Evolutionary conservation across 1,140 invertebrate genomes (phyloP), one percentile per base, ranked within the genome.

Genomic region (Drosophila pachea): DNA sequence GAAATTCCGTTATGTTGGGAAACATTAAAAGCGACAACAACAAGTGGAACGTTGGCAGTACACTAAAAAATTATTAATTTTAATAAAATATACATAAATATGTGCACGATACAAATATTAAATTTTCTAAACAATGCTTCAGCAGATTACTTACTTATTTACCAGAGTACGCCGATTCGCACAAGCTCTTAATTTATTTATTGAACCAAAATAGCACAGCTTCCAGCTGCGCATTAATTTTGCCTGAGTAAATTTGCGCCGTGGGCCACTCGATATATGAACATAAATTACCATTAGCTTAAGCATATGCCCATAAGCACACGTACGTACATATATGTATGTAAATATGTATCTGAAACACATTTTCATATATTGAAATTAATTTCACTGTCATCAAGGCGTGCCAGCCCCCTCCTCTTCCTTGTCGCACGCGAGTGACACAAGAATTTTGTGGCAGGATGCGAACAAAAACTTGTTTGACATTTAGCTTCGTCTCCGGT

Each of bases 321-420:
- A 42, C 14, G 48, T 42, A 48, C 16, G 29, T 32, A 61, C 35
- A 66, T 45, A 62, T 50, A 35, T 14, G 29, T 29, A 48, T 40
- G 47, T 50, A 62, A 35, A 4, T 40, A 7, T 31, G 11, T 60
- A 31, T 40, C 14, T 31, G n/a, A 54, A 16, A 53, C 22, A 43
- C 12, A 58, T 63, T 35, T 56, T 43, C 54, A 63, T 74, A 45
- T 67, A 81, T 82, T 81, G 71, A 81, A 82, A 81, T 82, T 77
- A 82, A 81, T 81, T 78, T 43, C 62, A 22, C 40, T 43, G 12
- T 67, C 50, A 71, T 50, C 75, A 66, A 50, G 45, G 42, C 60
- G 16, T n/a, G 55, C 42, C 14, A 14, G n/a, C 40, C 4, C 4
- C 40, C 40, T 16, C 40, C 12, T 11, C 1, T 38, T 43, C 12